Percentiles rank a stretch among this genome's conserved stretches.
These are phyloP conservation scores for Nautilus pompilius DNA, from an alignment of 1,140 invertebrate species.

Conservation along the genomic window DNA sequence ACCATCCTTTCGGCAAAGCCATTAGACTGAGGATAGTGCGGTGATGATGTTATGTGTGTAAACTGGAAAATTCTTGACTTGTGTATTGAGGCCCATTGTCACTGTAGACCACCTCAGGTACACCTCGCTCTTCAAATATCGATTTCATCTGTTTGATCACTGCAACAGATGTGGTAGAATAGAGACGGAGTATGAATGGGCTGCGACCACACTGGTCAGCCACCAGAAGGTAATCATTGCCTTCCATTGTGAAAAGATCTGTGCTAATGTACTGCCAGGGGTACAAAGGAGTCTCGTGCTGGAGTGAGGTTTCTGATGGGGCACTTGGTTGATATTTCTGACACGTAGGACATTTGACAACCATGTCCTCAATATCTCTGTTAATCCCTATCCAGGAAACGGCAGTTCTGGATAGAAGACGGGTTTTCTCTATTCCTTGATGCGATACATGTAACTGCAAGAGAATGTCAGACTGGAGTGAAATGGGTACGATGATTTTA, in stretches of 20 bases:
- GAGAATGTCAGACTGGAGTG: constrained; percentile 15
- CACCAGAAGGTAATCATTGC: constrained; percentile 11
- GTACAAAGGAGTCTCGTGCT: constrained; percentile 9
- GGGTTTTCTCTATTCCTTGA: constrained; percentile 20
- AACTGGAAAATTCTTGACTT: constrained; percentile 6
- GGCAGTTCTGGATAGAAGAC: constrained; percentile 8
- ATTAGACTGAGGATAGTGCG: constrained; percentile 9
- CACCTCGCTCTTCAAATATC: constrained; percentile 4
- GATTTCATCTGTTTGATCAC: constrained; percentile 4
- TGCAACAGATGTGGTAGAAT: constrained; percentile 1
- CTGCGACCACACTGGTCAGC: constrained; percentile 23
- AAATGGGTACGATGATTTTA: constrained; percentile 3
- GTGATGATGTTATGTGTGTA: constrained; percentile 6
- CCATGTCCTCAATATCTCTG: constrained; percentile 24
- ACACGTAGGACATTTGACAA: constrained; percentile 20
- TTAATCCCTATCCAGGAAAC: constrained; percentile 29
- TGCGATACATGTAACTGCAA: constrained; percentile 18
- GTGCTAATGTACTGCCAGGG: constrained; percentile 17
- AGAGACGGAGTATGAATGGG: constrained; percentile 7
- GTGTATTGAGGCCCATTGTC: constrained; percentile 20
- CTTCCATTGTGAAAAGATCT: constrained; percentile 15
- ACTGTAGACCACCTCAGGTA: not conserved
- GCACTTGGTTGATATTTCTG: constrained; percentile 12
- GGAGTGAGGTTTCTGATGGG: constrained; percentile 14
- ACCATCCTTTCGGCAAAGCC: constrained; percentile 6